phyloP scores from a whole-genome alignment of 1,140 invertebrate species.

The Atta colombica region DNA sequence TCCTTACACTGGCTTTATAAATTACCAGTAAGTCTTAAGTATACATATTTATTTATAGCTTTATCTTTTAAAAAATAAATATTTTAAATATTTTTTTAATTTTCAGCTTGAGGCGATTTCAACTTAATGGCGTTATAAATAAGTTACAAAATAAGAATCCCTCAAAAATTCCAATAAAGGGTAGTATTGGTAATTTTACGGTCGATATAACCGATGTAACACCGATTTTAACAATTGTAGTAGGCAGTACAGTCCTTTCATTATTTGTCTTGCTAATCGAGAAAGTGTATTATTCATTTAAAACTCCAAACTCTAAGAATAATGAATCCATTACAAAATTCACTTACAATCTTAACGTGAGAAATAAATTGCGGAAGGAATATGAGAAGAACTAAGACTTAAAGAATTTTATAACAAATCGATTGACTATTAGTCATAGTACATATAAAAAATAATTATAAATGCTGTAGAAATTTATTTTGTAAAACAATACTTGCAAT shows the following conservation, averaged over 20 bases:
- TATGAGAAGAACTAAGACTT: neutral
- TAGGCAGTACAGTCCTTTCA: conserved; percentile 44
- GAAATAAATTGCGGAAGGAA: neutral
- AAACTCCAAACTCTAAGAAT: neutral
- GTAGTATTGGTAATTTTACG: neutral
- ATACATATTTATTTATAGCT: neutral
- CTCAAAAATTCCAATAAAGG: neutral
- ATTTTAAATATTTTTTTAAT: neutral
- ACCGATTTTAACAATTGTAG: conserved; percentile 58
- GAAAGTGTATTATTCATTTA: conserved; percentile 32
- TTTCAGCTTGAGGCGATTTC: conserved; percentile 68
- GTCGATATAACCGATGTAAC: conserved; percentile 53
- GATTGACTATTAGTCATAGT: neutral
- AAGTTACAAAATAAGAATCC: conserved; percentile 34
- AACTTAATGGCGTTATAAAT: conserved; percentile 65
- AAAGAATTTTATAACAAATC: conserved; percentile 10
- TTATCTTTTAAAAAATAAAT: neutral
- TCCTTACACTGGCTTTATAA: conserved; percentile 54
- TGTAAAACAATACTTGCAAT: neutral
- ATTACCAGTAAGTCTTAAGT: conserved; percentile 66
- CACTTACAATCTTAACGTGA: neutral
- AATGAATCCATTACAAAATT: neutral
- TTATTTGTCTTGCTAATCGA: conserved; percentile 55
- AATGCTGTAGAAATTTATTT: neutral
- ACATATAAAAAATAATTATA: neutral